A percentile compares a stretch with the other conserved stretches of the same genome.
Conservation (phyloP, 2,113 vertebrate species). For the Brachypteracias leptosomus region DNA sequence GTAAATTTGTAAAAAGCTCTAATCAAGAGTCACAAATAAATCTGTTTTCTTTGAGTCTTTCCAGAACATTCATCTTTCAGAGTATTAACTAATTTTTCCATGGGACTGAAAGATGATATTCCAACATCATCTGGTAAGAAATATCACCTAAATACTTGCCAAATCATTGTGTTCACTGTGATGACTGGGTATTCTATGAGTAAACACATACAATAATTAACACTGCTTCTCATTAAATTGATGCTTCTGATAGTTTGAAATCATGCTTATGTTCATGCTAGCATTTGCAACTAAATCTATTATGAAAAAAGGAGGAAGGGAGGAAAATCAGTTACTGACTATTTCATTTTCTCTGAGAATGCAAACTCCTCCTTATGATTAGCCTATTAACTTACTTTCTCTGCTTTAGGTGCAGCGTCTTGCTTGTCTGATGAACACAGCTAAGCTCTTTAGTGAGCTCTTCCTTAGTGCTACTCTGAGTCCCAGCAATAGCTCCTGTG, state of each 20-base stretch:
- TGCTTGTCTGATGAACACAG: background rate
- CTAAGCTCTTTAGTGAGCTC: background rate
- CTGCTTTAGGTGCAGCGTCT: background rate
- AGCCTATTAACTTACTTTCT: conserved; percentile 23
- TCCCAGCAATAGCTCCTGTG: background rate
- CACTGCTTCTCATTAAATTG: conserved; percentile 20
- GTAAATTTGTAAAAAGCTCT: background rate
- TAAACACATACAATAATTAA: background rate
- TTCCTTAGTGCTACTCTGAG: background rate
- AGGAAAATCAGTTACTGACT: background rate
- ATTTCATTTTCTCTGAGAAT: background rate
- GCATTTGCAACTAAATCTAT: background rate
- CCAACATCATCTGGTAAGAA: background rate
- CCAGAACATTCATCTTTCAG: background rate
- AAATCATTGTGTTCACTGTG: conserved; percentile 11
- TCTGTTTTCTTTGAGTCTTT: background rate
- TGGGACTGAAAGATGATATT: background rate
- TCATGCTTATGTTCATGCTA: background rate
- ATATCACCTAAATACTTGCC: conserved; percentile 4
- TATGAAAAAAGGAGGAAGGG: background rate
- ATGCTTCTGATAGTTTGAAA: conserved; percentile 3
- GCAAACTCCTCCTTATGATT: conserved; percentile 24
- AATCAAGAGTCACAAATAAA: background rate
- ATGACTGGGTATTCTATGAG: conserved; percentile 5
- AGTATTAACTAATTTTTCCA: background rate